These are phyloP conservation scores for Chaenocephalus aceratus DNA, from an alignment of 2,113 vertebrate genomes.

Conservation along the genomic window DNA sequence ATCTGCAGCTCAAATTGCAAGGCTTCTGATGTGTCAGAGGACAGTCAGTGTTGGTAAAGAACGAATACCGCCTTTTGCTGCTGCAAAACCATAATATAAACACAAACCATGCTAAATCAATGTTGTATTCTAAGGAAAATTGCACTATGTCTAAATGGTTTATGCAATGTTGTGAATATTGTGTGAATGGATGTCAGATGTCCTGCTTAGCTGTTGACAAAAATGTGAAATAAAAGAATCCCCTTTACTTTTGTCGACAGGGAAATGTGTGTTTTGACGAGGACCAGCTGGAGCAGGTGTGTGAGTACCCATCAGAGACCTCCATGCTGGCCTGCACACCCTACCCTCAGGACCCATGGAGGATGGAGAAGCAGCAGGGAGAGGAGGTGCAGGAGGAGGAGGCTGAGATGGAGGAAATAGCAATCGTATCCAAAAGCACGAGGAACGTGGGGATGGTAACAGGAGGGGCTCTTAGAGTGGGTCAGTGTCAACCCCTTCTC, in stretches of 20 bases:
- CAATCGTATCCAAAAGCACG: slow-evolving; percentile 29
- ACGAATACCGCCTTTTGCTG: neutral
- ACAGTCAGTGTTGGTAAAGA: neutral
- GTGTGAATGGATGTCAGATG: neutral
- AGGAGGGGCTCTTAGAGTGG: slow-evolving; percentile 74
- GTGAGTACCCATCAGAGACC: slow-evolving; percentile 83
- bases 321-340: slow-evolving; percentile 55
- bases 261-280: slow-evolving; percentile 83
- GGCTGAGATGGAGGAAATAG: slow-evolving; percentile 48
- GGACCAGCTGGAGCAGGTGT: slow-evolving; percentile 79
- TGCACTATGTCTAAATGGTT: neutral
- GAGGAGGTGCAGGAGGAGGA: slow-evolving; percentile 48
- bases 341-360: slow-evolving; percentile 34
- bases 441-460: slow-evolving; percentile 42
- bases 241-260: slow-evolving; percentile 43
- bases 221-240: neutral
- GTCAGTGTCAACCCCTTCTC: slow-evolving; percentile 76
- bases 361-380: slow-evolving; percentile 28
- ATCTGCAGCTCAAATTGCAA: no score
- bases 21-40: neutral
- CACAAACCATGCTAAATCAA: neutral
- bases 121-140: neutral
- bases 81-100: neutral
- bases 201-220: neutral
- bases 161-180: neutral